These are phyloP conservation scores for Phalacrocorax brasilianus DNA, from an alignment of 2,113 vertebrate species.

Conservation along the genomic window DNA sequence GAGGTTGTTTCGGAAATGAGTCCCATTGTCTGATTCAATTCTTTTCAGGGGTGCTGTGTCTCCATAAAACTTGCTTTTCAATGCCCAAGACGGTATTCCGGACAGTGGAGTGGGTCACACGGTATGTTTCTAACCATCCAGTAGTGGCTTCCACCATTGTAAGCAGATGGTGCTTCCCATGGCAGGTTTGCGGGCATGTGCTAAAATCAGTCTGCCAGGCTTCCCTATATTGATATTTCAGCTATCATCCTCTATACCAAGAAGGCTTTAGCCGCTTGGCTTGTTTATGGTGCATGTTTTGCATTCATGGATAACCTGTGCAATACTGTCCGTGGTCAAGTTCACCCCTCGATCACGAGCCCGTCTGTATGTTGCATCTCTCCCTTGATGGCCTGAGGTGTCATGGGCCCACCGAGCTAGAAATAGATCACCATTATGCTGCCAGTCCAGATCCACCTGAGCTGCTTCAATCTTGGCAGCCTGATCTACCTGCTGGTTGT, in stretches of 20 bases:
- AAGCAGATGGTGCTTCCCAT: background rate
- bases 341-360: background rate
- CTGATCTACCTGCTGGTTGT: no score
- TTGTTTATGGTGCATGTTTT: background rate
- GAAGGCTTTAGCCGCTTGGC: background rate
- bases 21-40: background rate
- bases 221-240: background rate
- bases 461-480: no score
- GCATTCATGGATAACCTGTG: background rate
- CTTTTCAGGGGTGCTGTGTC: background rate
- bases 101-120: background rate
- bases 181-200: background rate
- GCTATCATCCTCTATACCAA: background rate
- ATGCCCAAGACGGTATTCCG: background rate
- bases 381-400: no score
- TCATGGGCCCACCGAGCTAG: no score
- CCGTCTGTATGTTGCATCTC: no score
- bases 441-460: no score
- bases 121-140: background rate
- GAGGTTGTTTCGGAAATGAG: background rate
- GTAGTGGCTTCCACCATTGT: background rate
- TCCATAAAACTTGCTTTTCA: background rate
- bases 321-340: background rate
- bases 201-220: background rate
- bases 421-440: no score